Evolutionary conservation across 2,113 vertebrate species (phyloP).

Genomic region (Sapayoa aenigma): DNA sequence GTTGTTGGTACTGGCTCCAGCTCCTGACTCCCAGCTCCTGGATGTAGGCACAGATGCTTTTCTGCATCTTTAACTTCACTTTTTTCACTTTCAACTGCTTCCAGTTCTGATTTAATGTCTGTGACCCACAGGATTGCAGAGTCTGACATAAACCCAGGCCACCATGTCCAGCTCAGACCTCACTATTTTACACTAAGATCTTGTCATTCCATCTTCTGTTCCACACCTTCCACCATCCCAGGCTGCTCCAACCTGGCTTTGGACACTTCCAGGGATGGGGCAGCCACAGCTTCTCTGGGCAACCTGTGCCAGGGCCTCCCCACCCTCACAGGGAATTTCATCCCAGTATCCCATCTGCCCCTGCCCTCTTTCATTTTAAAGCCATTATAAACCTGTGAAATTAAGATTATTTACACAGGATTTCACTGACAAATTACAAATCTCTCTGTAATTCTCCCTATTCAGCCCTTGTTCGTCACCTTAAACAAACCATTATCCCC

Average conservation of each 20-base stretch:
- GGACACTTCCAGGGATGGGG: not conserved
- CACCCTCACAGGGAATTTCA: not conserved
- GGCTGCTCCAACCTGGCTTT: not conserved
- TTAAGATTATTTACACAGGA: not conserved
- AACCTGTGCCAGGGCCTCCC: not conserved
- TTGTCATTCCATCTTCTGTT: too few species aligned
- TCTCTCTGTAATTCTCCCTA: not conserved
- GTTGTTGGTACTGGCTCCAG: not conserved
- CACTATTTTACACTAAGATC: not conserved
- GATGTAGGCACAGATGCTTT: not conserved
- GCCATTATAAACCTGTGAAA: not conserved
- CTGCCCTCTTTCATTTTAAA: not conserved
- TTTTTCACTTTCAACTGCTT: not conserved
- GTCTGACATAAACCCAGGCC: not conserved
- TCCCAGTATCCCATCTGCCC: not conserved
- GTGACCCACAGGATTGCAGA: not conserved
- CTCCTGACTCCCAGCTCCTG: not conserved
- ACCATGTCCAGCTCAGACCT: not conserved
- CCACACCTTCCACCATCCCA: too few species aligned
- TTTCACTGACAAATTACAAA: not conserved
- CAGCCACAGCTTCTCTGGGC: not conserved
- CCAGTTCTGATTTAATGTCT: not conserved
- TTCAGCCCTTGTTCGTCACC: not conserved
- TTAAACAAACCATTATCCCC: not conserved
- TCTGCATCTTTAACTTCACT: not conserved